Conservation (phyloP, 2,888 invertebrate genomes). For the Drosophila formosana region DNA sequence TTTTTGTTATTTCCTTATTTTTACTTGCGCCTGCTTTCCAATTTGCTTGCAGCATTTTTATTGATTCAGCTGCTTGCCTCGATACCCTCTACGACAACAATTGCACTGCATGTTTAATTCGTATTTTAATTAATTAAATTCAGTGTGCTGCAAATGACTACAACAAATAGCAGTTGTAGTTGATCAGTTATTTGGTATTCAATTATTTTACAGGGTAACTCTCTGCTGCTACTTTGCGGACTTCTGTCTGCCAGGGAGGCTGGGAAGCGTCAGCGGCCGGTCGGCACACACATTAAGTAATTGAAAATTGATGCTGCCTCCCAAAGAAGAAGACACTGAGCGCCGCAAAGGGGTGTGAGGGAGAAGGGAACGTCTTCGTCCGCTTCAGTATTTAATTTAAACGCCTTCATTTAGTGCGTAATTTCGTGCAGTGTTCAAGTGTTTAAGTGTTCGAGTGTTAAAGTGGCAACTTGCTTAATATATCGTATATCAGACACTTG, state of each 20-base stretch:
- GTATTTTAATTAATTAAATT: no score
- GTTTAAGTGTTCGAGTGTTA: constrained; percentile 29
- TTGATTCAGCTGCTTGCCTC: constrained; percentile 1
- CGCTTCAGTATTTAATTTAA: constrained; percentile 19
- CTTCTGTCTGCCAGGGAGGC: no score
- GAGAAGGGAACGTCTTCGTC: no score
- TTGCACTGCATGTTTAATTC: neutral
- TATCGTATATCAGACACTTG: constrained; percentile 13
- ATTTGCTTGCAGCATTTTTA: constrained; percentile 19
- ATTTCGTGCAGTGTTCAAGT: constrained; percentile 12
- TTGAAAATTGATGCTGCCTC: constrained; percentile 52
- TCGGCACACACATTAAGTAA: constrained; percentile 64
- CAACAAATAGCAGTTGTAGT: neutral
- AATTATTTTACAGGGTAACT: constrained; percentile 2
- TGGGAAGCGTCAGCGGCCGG: constrained; percentile 26
- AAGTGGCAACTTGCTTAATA: constrained; percentile 25
- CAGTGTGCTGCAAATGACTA: no score
- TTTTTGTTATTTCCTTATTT: constrained; percentile 4
- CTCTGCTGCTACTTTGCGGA: neutral
- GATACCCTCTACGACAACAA: neutral
- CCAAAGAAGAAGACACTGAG: constrained; percentile 10
- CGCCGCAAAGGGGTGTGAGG: neutral
- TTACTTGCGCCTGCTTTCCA: constrained; percentile 7
- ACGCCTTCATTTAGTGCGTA: constrained; percentile 28
- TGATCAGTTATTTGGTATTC: neutral